Evolutionary conservation across 2,797 vertebrate species (phyloP), one percentile per base, ranked within the genome.

Genomic region (Bufotes viridis): DNA sequence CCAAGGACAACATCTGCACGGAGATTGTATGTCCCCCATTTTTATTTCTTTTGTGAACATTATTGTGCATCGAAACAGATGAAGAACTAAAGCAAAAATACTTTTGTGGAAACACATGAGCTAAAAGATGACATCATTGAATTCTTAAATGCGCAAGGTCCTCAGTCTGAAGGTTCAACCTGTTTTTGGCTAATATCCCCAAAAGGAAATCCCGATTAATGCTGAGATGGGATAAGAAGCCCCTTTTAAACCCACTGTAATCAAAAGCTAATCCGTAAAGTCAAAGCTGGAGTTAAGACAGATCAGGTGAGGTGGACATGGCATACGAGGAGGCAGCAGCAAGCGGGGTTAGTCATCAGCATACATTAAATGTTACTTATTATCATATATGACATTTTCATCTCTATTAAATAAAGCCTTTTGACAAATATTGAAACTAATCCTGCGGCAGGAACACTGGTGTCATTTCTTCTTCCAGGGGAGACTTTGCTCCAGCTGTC

Each of bases 371-470:
- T 84, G 51, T 75, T 26, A 76, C 70, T 84, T 84, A 76, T 76
- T 84, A 84, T 84, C 70, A 76, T 76, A 76, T 55, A 61, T 84
- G 83, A 84, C 83, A 84, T 84, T 84, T 26, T 63, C 58, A 74
- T 84, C 55, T 84, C 55, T 51, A 76, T 61, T 76, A 84, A 63
- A 84, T 34, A 76, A 84, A 74, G 67, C 17, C 57, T 15, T 74
- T 42, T 84, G 83, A 84, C 72, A 84, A 84, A 76, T 76, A 76
- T n/a, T 26, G 83, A 60, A 74, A 60, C 18, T 84, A 84, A 84
- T 84, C 83, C 83, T 11, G 70, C 57, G 22, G 82, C 57, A 61
- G 69, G 69, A 61, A 61, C 29, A 22, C 7, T 75, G 69, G 82
- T 42, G 53, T 57, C 10, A 67, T 58, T 57, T 69, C 81, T 82